Evolutionary conservation across 2,797 vertebrate genomes (phyloP).

Genomic region (Ctenopoma multispine): DNA sequence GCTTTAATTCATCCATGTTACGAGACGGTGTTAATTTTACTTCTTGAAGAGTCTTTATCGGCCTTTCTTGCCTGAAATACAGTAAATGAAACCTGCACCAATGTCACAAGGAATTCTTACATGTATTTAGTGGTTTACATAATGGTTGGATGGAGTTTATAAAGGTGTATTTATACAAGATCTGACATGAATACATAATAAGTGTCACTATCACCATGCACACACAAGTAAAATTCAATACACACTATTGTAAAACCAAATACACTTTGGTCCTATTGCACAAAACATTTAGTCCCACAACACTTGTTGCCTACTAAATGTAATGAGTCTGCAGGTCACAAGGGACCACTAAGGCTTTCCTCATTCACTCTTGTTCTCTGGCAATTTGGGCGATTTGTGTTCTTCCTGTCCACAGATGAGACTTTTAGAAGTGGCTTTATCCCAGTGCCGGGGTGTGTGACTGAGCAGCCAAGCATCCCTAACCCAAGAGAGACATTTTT

Average conservation of each 20-base stretch:
- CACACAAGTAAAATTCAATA: conserved; percentile 2
- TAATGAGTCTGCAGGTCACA: conserved; percentile 49
- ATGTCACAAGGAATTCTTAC: no score
- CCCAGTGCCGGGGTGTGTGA: conserved; percentile 33
- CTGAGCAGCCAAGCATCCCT: conserved; percentile 44
- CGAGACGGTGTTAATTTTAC: background rate
- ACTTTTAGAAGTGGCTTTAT: conserved; percentile 53
- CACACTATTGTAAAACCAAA: background rate
- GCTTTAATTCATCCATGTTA: background rate
- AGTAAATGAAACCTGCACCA: no score
- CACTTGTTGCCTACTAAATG: conserved; percentile 30
- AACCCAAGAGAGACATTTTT: conserved; percentile 26
- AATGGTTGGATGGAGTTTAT: background rate
- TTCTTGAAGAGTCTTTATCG: no score
- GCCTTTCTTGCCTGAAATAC: no score
- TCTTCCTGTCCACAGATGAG: conserved; percentile 59
- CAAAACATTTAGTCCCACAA: conserved; percentile 15
- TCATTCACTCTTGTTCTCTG: conserved; percentile 55
- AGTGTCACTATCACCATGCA: background rate
- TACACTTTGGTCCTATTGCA: conserved; percentile 6
- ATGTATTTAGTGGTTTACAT: no score
- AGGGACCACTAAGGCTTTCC: conserved; percentile 45
- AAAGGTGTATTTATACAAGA: background rate
- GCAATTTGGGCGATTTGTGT: conserved; percentile 42
- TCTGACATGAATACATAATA: conserved; percentile 3